Percentiles rank a stretch among this genome's conserved stretches.
These are phyloP conservation scores for Sphaeramia orbicularis DNA, from an alignment of 2,797 vertebrate species.

Conservation along the genomic window DNA sequence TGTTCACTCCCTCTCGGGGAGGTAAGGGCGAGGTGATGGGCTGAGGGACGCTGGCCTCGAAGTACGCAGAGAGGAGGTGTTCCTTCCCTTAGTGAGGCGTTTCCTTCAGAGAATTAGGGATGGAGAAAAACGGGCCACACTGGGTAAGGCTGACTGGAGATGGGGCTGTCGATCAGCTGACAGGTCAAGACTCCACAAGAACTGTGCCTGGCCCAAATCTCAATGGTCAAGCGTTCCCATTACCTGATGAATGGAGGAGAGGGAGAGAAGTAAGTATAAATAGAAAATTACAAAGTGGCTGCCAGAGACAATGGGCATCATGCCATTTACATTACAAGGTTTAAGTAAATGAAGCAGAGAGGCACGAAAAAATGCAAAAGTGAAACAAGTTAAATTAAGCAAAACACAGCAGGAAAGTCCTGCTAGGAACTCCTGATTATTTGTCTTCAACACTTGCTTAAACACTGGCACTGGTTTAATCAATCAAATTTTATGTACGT, in stretches of 20 bases:
- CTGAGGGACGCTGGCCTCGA: slow-evolving; percentile 55
- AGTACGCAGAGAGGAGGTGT: slow-evolving; percentile 37
- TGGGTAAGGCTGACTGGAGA: slow-evolving; percentile 52
- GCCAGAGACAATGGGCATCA: not conserved
- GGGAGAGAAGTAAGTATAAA: not conserved
- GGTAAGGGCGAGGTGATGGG: slow-evolving; percentile 68
- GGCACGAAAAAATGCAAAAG: not conserved
- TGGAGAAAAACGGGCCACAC: slow-evolving; percentile 74
- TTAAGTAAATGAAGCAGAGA: not conserved
- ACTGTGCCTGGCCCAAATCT: slow-evolving; percentile 21
- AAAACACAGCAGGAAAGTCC: not conserved
- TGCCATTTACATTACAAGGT: not conserved
- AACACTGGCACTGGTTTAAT: no score
- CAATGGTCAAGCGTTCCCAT: slow-evolving; percentile 54
- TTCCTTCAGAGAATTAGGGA: slow-evolving; percentile 62
- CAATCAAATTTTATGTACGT: no score
- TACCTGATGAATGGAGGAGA: slow-evolving; percentile 54
- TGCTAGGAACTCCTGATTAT: not conserved
- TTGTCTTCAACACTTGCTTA: not conserved
- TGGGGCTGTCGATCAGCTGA: slow-evolving; percentile 47
- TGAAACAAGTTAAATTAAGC: not conserved
- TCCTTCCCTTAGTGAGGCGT: slow-evolving; percentile 60
- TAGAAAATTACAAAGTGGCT: not conserved
- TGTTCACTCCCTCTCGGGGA: slow-evolving; percentile 84
- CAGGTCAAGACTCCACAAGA: slow-evolving; percentile 45